Base-by-base conservation (phyloP, 1,140 invertebrate species). In the Nasonia vitripennis region DNA sequence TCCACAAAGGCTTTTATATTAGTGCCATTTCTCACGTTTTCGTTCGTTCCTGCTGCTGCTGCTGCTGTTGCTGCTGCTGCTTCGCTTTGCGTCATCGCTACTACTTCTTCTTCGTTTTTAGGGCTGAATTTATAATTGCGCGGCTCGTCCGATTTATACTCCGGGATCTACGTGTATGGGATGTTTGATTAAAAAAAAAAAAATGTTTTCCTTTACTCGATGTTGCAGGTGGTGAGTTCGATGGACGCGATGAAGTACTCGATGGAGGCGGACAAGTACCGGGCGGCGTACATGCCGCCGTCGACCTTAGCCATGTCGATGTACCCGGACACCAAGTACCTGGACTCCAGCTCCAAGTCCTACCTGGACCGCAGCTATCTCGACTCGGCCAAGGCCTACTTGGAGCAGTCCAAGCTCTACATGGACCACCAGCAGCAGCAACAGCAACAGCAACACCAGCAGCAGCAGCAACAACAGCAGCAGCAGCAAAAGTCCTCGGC, bases 221-320 rank as follows among this genome's bases (percentile, higher is more conserved):
- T 68, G 78, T 86, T 82, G 3, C 75, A 86, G 85, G 85, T 86
- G 78, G 95, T 95, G 2, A 95, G 95, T 79, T 95, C 96, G 74
- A 96, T 97, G 95, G 96, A 97, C 88, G 95, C 95, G 4, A 96
- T 96, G 95, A 96, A 96, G 89, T 96, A 96, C 90, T 95, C 96
- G 9, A 95, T 96, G 93, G 96, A 96, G 87, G 95, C 95, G 0
- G 96, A 96, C 84, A 96, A 96, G 86, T 97, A 96, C 91, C 94
- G 96, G 55, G 95, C 95, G 9, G 93, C 95, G 0, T 96, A 96
- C 92, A 95, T 95, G 93, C 94, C 95, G 2, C 94, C 95, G 2
- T 94, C 94, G 73, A 94, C 94, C 6, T 90, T 95, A n/a, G 94
- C 94, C 75, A 95, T 95, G 94, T 94, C 94, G 37, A 96, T 96